Percentiles rank a stretch among this genome's conserved stretches.
phyloP scores from a whole-genome alignment of 2,113 vertebrate species.

The Cyprinodon brontotheroides region DNA sequence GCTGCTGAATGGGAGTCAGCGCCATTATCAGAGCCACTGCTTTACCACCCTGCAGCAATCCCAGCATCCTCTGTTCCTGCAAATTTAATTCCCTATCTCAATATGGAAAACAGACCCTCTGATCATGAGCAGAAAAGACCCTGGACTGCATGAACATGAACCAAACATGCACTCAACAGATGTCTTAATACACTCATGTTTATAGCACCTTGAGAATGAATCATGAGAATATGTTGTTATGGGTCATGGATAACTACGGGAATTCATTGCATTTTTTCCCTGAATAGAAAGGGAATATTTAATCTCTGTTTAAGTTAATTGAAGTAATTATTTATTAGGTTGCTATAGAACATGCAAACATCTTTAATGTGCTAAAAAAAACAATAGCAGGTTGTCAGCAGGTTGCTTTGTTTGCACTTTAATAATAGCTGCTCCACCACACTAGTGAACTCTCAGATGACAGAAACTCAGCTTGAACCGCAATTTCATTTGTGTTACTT shows the following conservation, averaged over 20 bases:
- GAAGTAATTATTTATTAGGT: constrained; percentile 48
- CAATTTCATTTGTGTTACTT: constrained; percentile 18
- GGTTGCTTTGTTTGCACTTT: constrained; percentile 41
- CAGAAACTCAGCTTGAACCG: constrained; percentile 35
- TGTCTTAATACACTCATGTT: constrained; percentile 54
- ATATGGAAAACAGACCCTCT: constrained; percentile 68
- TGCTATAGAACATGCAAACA: constrained; percentile 45
- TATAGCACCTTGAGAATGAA: constrained; percentile 15
- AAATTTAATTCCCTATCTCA: constrained; percentile 78
- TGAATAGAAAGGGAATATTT: constrained; percentile 12
- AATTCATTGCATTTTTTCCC: constrained; percentile 23
- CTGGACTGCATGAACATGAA: constrained; percentile 56
- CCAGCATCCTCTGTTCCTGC: constrained; percentile 70
- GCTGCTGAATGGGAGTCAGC: constrained; percentile 72
- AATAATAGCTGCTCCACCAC: constrained; percentile 35
- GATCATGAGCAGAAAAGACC: constrained; percentile 63
- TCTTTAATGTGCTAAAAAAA: constrained; percentile 33
- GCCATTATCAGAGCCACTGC: constrained; percentile 76
- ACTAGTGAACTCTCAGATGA: constrained; percentile 30
- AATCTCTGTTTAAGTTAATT: constrained; percentile 15
- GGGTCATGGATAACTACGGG: constrained; percentile 33
- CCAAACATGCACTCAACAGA: constrained; percentile 57
- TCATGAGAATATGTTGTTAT: constrained; percentile 23
- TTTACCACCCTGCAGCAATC: constrained; percentile 73
- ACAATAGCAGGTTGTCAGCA: constrained; percentile 20